Base-by-base conservation (phyloP, 2,888 invertebrate genomes). In the Paralinhomoeus sp. region DNA sequence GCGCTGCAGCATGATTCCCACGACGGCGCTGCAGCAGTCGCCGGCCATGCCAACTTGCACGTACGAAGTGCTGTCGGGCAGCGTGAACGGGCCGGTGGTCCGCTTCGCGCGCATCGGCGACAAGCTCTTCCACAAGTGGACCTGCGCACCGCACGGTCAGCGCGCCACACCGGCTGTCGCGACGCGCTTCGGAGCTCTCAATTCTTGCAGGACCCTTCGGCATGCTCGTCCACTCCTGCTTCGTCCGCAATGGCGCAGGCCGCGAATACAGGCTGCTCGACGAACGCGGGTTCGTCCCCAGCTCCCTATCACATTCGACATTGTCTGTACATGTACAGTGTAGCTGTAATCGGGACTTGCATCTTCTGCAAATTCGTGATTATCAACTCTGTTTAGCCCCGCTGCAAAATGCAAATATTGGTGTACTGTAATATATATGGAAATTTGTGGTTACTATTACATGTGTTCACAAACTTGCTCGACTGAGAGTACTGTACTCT, bases 221-320 rank as follows among this genome's bases (percentile, higher is more conserved):
- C 13, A 57, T 59, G 40, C 48, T 59, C 3, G 59, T 59, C 0
- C 59, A 59, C 45, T 54, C 55, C 1, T 59, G 59, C 42, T 43
- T 49, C n/a, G 58, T 58, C 24, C 45, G 53, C 1, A 57, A 59
- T 40, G 55, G 55, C 2, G 46, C 50, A 1, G 57, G 57, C n/a
- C 54, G 52, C 40, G 54, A 56, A 24, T 60, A 53, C 40, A 43
- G 48, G 37, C 49, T 60, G 38, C 41, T 59, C 24, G 57, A 59
- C 47, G 56, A 58, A 36, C 41, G 57, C 45, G 59, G 57, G 54
- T 55, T 20, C 15, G 41, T 12, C 27, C 7, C 12, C 12, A n/a
- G n/a, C n/a, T n/a, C n/a, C n/a, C n/a, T n/a, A n/a, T n/a, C n/a
- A n/a, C n/a, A n/a, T n/a, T n/a, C n/a, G n/a, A n/a, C n/a, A n/a